Evolutionary conservation across 2,888 invertebrate species (phyloP).

Genomic region (Amphipyra berbera): DNA sequence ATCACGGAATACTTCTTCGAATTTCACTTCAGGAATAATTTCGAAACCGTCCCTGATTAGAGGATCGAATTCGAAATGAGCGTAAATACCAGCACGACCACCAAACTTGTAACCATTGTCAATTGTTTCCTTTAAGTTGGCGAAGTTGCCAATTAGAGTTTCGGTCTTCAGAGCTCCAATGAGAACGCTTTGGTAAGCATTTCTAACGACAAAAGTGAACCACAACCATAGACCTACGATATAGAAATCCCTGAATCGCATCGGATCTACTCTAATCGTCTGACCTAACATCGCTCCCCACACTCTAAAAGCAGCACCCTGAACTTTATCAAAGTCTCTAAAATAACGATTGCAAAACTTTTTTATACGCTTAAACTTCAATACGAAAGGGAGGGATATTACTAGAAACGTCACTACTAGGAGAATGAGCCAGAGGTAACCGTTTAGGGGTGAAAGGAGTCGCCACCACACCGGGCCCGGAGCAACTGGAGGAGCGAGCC

Average conservation of each 20-base stretch:
- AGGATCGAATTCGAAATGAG: constrained; percentile 77
- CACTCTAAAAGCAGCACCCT: constrained; percentile 70
- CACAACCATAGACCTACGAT: constrained; percentile 78
- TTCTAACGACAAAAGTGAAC: constrained; percentile 80
- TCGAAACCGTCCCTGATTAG: constrained; percentile 70
- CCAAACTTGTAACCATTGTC: constrained; percentile 74
- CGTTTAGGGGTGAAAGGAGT: constrained; percentile 75
- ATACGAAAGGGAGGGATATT: constrained; percentile 70
- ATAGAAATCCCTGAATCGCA: constrained; percentile 79
- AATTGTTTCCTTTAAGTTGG: constrained; percentile 71
- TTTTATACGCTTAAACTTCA: constrained; percentile 68
- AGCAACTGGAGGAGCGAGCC: constrained; percentile 76
- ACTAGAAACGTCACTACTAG: constrained; percentile 70
- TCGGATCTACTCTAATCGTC: constrained; percentile 72
- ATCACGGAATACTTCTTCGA: constrained; percentile 71
- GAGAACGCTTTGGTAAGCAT: constrained; percentile 80
- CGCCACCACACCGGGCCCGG: constrained; percentile 76
- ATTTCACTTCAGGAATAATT: constrained; percentile 72
- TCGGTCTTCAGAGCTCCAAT: constrained; percentile 80
- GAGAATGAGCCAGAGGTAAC: constrained; percentile 76
- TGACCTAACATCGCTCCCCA: constrained; percentile 81
- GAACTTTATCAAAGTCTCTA: constrained; percentile 68
- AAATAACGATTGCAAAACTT: constrained; percentile 71
- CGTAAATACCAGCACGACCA: constrained; percentile 73
- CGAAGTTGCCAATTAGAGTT: constrained; percentile 70